Evolutionary conservation across 2,113 vertebrate genomes (phyloP).

Genomic region (Rhea americana): DNA sequence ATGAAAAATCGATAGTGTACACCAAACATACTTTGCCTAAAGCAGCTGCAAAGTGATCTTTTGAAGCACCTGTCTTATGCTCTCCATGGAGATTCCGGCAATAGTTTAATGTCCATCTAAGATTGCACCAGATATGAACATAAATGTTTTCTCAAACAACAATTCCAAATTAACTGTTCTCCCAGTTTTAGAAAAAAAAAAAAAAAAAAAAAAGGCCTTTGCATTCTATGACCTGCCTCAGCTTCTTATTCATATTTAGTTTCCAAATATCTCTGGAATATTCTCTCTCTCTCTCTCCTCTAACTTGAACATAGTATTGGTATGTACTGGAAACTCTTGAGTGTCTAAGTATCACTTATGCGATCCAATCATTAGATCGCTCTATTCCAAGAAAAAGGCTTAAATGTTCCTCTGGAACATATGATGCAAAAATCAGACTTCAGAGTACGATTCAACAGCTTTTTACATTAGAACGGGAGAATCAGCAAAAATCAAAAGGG

Average conservation of each 20-base stretch:
- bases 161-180: background rate
- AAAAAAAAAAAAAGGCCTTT: background rate
- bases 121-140: background rate
- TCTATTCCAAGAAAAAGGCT: background rate
- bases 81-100: background rate
- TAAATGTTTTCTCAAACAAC: background rate
- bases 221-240: background rate
- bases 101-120: background rate
- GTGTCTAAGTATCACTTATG: background rate
- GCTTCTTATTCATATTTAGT: background rate
- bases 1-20: background rate
- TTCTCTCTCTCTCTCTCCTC: background rate
- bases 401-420: background rate
- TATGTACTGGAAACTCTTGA: background rate
- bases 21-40: background rate
- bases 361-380: background rate
- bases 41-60: background rate
- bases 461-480: background rate
- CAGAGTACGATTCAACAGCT: background rate
- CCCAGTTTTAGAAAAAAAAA: background rate
- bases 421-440: background rate
- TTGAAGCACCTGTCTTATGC: background rate
- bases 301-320: background rate
- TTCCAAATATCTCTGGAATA: background rate
- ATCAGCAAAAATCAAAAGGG: background rate